Percentiles rank a stretch among this genome's conserved stretches.
phyloP scores from a whole-genome alignment of 2,797 vertebrate species.

The Scolopax bukidnonensis region DNA sequence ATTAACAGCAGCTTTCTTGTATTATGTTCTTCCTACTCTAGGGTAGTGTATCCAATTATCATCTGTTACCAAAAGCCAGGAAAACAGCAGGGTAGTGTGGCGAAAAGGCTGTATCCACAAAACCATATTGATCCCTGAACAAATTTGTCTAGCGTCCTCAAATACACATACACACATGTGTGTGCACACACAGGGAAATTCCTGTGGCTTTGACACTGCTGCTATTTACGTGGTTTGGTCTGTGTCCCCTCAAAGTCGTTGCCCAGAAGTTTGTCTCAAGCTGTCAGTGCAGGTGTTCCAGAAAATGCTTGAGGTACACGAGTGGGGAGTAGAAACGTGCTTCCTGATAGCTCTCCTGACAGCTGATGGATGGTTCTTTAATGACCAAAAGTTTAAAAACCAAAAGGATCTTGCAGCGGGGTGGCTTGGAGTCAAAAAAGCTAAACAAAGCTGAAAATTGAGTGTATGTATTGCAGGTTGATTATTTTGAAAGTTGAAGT shows the following conservation, averaged over 20 bases:
- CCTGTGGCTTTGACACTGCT: constrained; percentile 28
- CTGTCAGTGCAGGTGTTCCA: constrained; percentile 28
- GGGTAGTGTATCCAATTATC: constrained; percentile 54
- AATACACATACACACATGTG: neutral
- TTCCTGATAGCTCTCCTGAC: neutral
- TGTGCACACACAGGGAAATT: neutral
- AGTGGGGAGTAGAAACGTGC: constrained; percentile 16
- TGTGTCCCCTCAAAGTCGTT: neutral
- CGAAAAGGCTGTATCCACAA: neutral
- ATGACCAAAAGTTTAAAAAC: neutral
- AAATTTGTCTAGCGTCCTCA: constrained; percentile 56
- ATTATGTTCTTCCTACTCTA: constrained; percentile 36
- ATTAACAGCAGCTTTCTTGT: constrained; percentile 36
- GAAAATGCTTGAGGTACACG: neutral
- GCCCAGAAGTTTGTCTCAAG: neutral
- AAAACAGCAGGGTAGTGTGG: neutral
- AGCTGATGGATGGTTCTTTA: constrained; percentile 36
- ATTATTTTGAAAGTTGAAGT: neutral
- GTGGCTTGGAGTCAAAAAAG: neutral
- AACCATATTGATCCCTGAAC: constrained; percentile 57
- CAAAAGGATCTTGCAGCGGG: neutral
- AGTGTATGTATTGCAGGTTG: neutral
- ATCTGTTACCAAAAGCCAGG: constrained; percentile 42
- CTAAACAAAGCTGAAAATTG: constrained; percentile 13
- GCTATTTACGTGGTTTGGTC: neutral